Percentiles rank a stretch among this genome's conserved stretches.
Conservation (phyloP, 2,797 vertebrate genomes). For the Coranthus polyacanthus region DNA sequence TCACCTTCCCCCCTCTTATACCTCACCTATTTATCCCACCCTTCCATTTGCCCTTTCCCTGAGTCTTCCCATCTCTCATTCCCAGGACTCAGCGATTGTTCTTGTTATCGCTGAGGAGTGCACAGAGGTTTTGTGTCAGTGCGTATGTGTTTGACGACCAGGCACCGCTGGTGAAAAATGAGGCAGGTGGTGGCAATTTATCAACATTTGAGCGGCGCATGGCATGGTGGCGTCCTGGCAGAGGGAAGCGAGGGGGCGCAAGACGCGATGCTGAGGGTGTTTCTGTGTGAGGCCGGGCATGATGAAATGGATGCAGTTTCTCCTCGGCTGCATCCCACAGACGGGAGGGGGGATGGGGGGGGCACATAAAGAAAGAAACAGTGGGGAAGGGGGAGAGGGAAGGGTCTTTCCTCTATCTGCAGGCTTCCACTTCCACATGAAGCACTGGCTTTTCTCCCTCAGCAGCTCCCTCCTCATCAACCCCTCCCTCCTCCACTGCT, state of each 20-base stretch:
- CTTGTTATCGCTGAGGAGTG: slow-evolving; percentile 68
- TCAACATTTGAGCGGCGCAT: slow-evolving; percentile 65
- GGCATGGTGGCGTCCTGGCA: slow-evolving; percentile 37
- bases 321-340: slow-evolving; percentile 58
- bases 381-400: slow-evolving; percentile 10
- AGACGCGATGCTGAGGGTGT: slow-evolving; percentile 33
- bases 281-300: slow-evolving; percentile 60
- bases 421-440: slow-evolving; percentile 33
- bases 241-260: slow-evolving; percentile 45
- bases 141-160: slow-evolving; percentile 61
- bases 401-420: slow-evolving; percentile 45
- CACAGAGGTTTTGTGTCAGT: slow-evolving; percentile 57
- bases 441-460: slow-evolving; percentile 29
- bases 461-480: slow-evolving; percentile 10
- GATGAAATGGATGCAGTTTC: slow-evolving; percentile 69
- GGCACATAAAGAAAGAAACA: slow-evolving; percentile 28
- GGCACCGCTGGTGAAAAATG: slow-evolving; percentile 69
- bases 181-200: slow-evolving; percentile 75
- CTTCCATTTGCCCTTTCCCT: slow-evolving; percentile 43
- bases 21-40: slow-evolving; percentile 12
- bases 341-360: slow-evolving; percentile 27
- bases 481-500: slow-evolving; percentile 14
- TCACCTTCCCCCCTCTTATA: slow-evolving; percentile 4
- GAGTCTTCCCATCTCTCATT: slow-evolving; percentile 53
- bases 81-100: slow-evolving; percentile 65